Percentiles rank a stretch among this genome's conserved stretches.
These are phyloP conservation scores for Paraescarpia echinospica DNA, from an alignment of 1,140 invertebrate species.

Conservation along the genomic window DNA sequence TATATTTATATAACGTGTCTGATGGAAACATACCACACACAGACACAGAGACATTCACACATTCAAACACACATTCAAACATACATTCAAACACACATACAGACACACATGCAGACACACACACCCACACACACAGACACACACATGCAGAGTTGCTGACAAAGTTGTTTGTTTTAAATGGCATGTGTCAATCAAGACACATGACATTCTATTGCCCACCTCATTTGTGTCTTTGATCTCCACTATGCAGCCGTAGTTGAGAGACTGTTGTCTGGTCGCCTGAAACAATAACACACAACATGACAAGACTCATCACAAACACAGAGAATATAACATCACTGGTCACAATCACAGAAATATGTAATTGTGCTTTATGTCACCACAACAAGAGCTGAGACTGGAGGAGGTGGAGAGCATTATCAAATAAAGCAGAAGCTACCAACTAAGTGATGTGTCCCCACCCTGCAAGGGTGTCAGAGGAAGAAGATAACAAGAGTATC, in stretches of 20 bases:
- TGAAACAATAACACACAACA: slow-evolving; percentile 56
- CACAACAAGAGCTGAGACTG: too few species aligned
- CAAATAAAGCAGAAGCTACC: too few species aligned
- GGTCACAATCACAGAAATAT: neutral
- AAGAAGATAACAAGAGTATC: too few species aligned
- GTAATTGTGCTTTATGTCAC: too few species aligned
- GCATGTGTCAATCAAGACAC: neutral
- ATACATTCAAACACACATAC: neutral
- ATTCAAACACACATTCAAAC: neutral
- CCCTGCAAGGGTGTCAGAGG: too few species aligned
- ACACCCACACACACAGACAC: neutral
- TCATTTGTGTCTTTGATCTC: slow-evolving; percentile 76
- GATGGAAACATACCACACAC: too few species aligned
- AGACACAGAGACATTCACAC: neutral
- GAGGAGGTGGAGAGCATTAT: too few species aligned
- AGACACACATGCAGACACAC: neutral
- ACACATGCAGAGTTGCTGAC: neutral
- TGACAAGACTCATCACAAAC: neutral
- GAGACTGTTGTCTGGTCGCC: slow-evolving; percentile 88
- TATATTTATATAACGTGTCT: too few species aligned
- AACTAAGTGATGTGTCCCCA: too few species aligned
- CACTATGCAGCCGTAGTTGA: slow-evolving; percentile 94
- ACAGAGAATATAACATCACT: neutral
- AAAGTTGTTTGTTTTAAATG: neutral
- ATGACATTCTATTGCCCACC: slow-evolving; percentile 48